phyloP scores from a whole-genome alignment of 2,797 vertebrate species.

The Sitta carolinensis region DNA sequence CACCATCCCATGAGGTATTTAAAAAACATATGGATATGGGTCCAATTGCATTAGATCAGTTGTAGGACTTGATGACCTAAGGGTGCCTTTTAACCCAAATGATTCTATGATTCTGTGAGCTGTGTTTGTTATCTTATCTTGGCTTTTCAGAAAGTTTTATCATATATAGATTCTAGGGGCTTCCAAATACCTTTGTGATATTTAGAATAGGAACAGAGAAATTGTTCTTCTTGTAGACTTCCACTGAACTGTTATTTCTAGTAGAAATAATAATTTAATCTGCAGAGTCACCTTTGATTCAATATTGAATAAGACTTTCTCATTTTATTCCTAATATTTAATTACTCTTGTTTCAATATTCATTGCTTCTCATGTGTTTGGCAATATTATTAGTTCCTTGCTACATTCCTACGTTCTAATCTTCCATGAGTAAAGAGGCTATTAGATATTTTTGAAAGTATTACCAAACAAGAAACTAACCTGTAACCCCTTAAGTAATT shows the following conservation, averaged over 20 bases:
- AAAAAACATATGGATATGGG: background rate
- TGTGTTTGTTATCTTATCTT: background rate
- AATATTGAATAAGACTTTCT: background rate
- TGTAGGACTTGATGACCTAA: background rate
- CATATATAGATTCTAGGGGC: background rate
- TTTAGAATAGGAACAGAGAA: background rate
- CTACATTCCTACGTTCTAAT: background rate
- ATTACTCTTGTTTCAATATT: background rate
- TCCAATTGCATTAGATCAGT: fast-evolving
- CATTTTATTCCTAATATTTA: background rate
- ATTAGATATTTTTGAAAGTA: background rate
- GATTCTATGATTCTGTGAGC: background rate
- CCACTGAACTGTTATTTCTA: background rate
- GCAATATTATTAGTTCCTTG: background rate
- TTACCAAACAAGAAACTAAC: background rate
- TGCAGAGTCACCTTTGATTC: background rate
- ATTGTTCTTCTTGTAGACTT: background rate
- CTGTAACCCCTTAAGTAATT: background rate
- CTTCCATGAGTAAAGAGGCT: background rate
- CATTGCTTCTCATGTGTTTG: background rate
- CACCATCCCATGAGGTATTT: background rate
- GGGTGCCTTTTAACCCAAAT: background rate
- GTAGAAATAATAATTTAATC: background rate
- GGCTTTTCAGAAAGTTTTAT: background rate
- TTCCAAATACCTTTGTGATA: background rate